Base-by-base conservation (phyloP, 2,888 invertebrate genomes). In the Luperina nickerlii region DNA sequence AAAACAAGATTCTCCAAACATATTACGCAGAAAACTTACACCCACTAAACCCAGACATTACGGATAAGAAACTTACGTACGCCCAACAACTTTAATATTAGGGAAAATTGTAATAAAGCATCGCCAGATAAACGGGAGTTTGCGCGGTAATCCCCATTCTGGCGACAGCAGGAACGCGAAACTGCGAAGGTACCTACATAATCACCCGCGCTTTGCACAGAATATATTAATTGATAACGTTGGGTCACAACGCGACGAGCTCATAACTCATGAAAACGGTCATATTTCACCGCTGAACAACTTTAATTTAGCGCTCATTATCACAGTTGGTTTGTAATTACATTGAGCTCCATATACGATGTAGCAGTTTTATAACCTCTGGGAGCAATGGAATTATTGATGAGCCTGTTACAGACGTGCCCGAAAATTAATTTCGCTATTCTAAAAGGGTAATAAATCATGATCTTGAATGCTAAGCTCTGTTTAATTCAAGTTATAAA, bases 181-280 rank as follows among this genome's bases (percentile, higher is more conserved):
- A 84, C 74, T 82, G 42, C 84, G 74, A 80, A 76, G 65, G 77
- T 69, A 87, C 38, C 38, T 38, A 38, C 84, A 81, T 88, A 89
- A 88, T 88, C 86, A 86, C 91, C 90, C 87, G 81, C 89, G 88
- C 91, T 92, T 92, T 90, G 88, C 92, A 90, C 91, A 87, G 93
- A 93, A 94, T 92, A 94, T 93, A 94, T 95, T 95, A 95, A 95
- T 95, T 95, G 95, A 95, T 95, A 95, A 94, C 92, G 90, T 87
- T 82, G 92, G 90, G 90, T 92, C 91, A 91, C 93, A 89, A 81
- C 86, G 91, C 92, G 93, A 94, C 92, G 91, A 91, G 90, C 92
- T 92, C 94, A 91, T 94, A 94, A 94, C 91, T 95, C 94, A 94
- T 90, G 89, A 88, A 90, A 90, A 90, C 90, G 86, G 89, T 93